phyloP scores from a whole-genome alignment of 1,140 invertebrate species.

The Bombus superbus region DNA sequence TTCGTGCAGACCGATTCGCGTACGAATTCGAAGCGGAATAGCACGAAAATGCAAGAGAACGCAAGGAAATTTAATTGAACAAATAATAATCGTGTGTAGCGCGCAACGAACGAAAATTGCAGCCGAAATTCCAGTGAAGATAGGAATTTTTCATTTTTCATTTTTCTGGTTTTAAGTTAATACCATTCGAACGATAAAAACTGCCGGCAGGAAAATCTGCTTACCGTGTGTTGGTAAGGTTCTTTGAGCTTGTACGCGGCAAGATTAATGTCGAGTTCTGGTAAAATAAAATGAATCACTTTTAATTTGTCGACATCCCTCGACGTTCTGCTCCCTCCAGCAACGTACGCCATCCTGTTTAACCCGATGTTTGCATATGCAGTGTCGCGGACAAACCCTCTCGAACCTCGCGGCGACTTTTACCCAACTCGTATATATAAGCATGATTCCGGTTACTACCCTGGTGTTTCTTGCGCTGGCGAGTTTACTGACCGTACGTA shows the following conservation, averaged over 20 bases:
- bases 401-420: conserved; percentile 12
- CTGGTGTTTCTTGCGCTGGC: too few relatives aligned
- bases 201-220: conserved; percentile 2
- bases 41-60: not conserved
- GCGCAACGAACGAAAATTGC: not conserved
- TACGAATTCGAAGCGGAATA: not conserved
- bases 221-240: not conserved
- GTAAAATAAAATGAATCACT: conserved; percentile 35
- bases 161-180: conserved; percentile 1
- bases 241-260: not conserved
- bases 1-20: not conserved
- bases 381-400: not conserved
- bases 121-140: not conserved
- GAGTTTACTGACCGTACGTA: conserved; percentile 20
- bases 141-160: conserved; percentile 7
- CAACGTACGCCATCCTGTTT: not conserved
- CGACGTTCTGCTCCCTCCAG: not conserved
- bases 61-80: not conserved
- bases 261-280: conserved; percentile 33
- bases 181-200: not conserved
- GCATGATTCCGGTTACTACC: not conserved
- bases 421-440: not conserved
- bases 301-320: conserved; percentile 31
- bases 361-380: conserved; percentile 24
- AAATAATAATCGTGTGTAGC: not conserved